phyloP scores from a whole-genome alignment of 2,113 vertebrate species.

The Empidonax traillii region DNA sequence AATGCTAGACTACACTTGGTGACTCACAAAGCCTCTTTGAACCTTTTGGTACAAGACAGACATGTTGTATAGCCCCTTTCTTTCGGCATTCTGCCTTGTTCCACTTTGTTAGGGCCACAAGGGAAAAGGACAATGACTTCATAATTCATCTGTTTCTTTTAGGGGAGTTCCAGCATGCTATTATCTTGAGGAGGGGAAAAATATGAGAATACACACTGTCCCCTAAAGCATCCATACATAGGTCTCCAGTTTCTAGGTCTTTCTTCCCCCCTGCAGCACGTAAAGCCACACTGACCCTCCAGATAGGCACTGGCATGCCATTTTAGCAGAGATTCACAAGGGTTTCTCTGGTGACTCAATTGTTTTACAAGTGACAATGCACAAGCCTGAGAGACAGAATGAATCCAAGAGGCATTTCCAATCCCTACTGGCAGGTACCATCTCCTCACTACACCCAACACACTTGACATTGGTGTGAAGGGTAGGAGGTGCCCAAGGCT shows the following conservation, averaged over 20 bases:
- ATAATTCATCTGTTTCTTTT: neutral
- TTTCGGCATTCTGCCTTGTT: neutral
- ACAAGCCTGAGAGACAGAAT: accelerated
- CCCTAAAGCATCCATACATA: neutral
- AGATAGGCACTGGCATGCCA: neutral
- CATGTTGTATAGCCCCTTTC: neutral
- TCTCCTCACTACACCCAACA: neutral
- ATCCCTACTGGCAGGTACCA: neutral
- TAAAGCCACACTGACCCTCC: neutral
- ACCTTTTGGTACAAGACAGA: neutral
- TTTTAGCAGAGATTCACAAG: neutral
- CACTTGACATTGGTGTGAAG: neutral
- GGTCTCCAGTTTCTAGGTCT: neutral
- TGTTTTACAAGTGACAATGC: neutral
- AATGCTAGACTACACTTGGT: neutral
- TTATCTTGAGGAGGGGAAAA: neutral
- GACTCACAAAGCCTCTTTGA: neutral
- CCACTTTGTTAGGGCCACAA: neutral
- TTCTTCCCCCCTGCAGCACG: neutral
- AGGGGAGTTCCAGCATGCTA: neutral
- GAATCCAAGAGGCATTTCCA: neutral
- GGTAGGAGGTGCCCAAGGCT: neutral
- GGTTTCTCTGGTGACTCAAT: neutral
- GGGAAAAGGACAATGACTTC: neutral
- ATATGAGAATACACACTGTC: neutral